A percentile compares a stretch with the other conserved stretches of the same genome.
Evolutionary conservation across 2,113 vertebrate species (phyloP).

Genomic region (Arizona elegans): DNA sequence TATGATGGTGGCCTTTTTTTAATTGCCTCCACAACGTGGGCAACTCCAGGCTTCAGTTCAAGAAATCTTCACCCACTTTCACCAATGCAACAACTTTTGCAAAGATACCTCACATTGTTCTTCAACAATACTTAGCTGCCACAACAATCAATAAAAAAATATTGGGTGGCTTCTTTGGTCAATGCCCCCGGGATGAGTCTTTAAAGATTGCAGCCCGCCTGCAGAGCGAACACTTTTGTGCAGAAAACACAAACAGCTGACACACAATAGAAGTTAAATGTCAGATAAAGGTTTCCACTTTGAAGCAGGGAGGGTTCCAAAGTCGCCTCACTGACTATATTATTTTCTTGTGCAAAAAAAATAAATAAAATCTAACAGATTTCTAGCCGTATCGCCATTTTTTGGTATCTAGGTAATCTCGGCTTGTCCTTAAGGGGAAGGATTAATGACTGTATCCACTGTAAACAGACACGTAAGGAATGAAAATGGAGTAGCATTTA

Average conservation of each 20-base stretch:
- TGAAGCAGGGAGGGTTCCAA: slow-evolving; percentile 2
- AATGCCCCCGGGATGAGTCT: slow-evolving; percentile 2
- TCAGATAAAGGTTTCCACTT: background rate
- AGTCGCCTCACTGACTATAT: background rate
- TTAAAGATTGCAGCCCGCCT: slow-evolving; percentile 5
- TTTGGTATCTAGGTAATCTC: background rate
- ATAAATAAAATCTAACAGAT: background rate
- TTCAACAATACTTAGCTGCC: background rate
- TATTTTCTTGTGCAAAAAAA: slow-evolving; percentile 9
- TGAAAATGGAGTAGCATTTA: background rate
- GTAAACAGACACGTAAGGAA: background rate
- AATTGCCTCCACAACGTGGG: background rate
- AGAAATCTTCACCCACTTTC: background rate
- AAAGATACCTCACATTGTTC: background rate
- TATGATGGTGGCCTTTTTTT: background rate
- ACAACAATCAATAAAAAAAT: slow-evolving; percentile 5
- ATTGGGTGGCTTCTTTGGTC: slow-evolving; percentile 2
- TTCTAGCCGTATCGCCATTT: background rate
- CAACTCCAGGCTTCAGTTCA: background rate
- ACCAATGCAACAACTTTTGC: background rate
- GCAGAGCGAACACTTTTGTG: slow-evolving; percentile 13
- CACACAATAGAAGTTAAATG: background rate
- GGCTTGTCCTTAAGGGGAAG: background rate
- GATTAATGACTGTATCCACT: slow-evolving; percentile 3
- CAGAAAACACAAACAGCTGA: background rate